Percentiles rank a stretch among this genome's conserved stretches.
Evolutionary conservation across 2,113 vertebrate genomes (phyloP).

Genomic region (Recurvirostra avosetta): DNA sequence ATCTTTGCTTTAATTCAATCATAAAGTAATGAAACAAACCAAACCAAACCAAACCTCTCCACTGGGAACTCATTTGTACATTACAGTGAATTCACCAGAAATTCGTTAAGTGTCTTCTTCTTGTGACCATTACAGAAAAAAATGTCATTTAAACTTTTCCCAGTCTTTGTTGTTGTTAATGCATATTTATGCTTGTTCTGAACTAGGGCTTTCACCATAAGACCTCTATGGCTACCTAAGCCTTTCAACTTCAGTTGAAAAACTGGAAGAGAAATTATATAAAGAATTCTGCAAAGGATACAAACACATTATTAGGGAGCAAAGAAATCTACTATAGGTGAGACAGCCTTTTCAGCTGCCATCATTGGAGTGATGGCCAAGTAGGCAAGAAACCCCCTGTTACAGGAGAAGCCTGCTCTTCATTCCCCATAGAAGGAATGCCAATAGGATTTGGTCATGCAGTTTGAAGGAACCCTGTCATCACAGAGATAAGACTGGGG

Average conservation of each 20-base stretch:
- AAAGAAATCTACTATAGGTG: neutral
- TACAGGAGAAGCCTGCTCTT: neutral
- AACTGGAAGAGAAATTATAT: neutral
- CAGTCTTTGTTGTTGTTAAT: neutral
- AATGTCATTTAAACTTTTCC: neutral
- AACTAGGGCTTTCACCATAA: neutral
- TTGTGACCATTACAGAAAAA: neutral
- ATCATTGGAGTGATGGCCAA: neutral
- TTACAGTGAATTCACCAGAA: slow-evolving; percentile 1
- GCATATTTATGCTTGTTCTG: neutral
- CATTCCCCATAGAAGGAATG: neutral
- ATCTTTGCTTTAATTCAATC: neutral
- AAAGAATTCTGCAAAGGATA: neutral
- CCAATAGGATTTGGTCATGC: neutral
- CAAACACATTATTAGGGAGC: neutral
- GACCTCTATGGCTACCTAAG: neutral
- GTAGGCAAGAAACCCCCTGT: neutral
- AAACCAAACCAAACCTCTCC: neutral
- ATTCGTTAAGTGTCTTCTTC: neutral
- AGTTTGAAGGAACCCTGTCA: neutral
- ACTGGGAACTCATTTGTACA: neutral
- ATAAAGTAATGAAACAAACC: neutral
- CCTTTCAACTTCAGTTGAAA: neutral
- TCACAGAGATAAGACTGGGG: neutral
- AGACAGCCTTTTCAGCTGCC: neutral